Evolutionary conservation across 1,140 invertebrate genomes (phyloP), one percentile per base, ranked within the genome.

Genomic region (Carcinoscorpius rotundicauda): DNA sequence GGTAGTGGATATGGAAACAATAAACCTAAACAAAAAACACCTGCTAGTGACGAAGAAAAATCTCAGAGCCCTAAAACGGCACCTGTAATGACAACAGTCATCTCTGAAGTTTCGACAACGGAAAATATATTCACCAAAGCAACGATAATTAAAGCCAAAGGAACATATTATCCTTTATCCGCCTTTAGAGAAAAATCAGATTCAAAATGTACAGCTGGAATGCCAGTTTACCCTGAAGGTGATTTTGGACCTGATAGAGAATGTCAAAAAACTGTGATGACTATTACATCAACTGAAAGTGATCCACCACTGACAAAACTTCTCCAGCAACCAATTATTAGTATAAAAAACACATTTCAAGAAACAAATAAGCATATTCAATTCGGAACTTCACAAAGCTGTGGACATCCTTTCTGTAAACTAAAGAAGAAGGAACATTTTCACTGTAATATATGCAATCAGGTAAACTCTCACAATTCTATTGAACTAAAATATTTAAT

Each of bases 161-260:
- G 91, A 77, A 94, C 89, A 77, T 94, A 90, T 82, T 94, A 90
- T 81, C 91, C 91, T 73, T 83, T 91, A 71, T 89, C 89, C 49
- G 66, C 72, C 57, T 58, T 66, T 11, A 63, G 64, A 57, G 66
- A 56, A 58, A 66, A 62, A 51, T 60, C 58, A 58, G 66, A 59
- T n/a, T 61, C 64, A 53, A 64, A 55, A 65, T 64, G 66, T 52
- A 62, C 66, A 52, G 68, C 72, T 64, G 67, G 63, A 56, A 65
- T 48, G 50, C n/a, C 56, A 11, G 9, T 57, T 11, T 57, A 11
- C 8, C n/a, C 10, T 57, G 56, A 57, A 57, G 48, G 4, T 6
- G 56, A 57, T 57, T 11, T 11, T 11, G 56, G 56, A 57, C 10
- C 29, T 4, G 48, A 57, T 11, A 29, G 48, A 11, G 48, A 57